Evolutionary conservation across 2,888 invertebrate species (phyloP).

Genomic region (Ophion obscuratus): DNA sequence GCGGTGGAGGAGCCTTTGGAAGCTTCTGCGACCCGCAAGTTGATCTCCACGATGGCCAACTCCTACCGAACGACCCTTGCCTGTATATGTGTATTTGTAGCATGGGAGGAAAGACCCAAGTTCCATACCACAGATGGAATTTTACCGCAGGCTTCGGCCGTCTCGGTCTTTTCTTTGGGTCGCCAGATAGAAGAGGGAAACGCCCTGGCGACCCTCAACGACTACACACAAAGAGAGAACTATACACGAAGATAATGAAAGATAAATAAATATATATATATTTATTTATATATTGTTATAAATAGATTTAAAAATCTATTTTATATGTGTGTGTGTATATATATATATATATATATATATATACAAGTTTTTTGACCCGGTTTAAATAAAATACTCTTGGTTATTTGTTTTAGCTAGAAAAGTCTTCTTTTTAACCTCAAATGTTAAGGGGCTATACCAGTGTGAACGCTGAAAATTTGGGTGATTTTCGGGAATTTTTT

Average conservation of each 20-base stretch:
- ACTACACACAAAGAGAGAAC: conserved; percentile 12
- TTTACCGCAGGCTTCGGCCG: conserved; percentile 40
- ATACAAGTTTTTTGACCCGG: too few species aligned
- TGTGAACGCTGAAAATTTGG: too few species aligned
- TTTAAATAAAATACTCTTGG: too few species aligned
- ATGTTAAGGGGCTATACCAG: too few species aligned
- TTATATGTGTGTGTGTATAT: too few species aligned
- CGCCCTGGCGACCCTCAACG: conserved; percentile 50
- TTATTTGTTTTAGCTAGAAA: too few species aligned
- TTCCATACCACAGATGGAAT: conserved; percentile 42
- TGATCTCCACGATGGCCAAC: conserved; percentile 36
- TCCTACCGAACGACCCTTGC: conserved; percentile 20
- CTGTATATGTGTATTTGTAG: conserved; percentile 7
- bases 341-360: too few species aligned
- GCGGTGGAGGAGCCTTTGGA: conserved; percentile 19
- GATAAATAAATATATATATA: too few species aligned
- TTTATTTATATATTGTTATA: too few species aligned
- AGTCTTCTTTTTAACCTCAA: too few species aligned
- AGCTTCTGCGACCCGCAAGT: conserved; percentile 21
- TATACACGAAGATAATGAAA: not conserved
- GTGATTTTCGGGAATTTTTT: too few species aligned
- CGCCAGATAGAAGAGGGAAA: conserved; percentile 56
- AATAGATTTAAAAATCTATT: too few species aligned
- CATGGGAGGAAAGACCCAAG: conserved; percentile 10
- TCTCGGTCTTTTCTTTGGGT: conserved; percentile 40